A percentile compares a stretch with the other conserved stretches of the same genome.
These are phyloP conservation scores for Conistra vaccinii DNA, from an alignment of 2,888 invertebrate species.

Conservation along the genomic window DNA sequence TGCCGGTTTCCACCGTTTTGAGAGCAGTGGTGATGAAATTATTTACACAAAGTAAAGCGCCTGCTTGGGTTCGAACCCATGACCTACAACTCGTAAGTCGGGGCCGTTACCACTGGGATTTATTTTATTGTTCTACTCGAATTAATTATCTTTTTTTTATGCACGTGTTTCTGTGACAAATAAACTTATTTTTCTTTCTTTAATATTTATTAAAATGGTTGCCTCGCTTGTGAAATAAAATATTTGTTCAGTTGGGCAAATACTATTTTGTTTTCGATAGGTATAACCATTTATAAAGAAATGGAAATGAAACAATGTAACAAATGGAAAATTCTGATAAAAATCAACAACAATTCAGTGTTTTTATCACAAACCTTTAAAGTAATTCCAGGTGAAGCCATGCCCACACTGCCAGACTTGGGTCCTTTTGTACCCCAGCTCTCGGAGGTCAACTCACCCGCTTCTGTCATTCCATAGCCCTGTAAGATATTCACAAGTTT, in stretches of 20 bases:
- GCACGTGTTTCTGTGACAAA: too few relatives aligned
- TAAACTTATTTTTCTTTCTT: too few relatives aligned
- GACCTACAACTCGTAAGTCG: too few relatives aligned
- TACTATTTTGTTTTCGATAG: not conserved
- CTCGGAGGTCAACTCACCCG: constrained; percentile 81
- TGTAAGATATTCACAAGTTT: constrained; percentile 76
- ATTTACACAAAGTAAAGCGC: too few relatives aligned
- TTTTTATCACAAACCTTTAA: constrained; percentile 73
- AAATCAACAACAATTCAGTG: not conserved
- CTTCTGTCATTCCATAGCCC: constrained; percentile 85
- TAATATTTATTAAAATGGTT: too few relatives aligned
- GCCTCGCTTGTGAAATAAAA: not conserved
- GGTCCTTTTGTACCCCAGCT: constrained; percentile 79
- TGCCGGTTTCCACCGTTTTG: too few relatives aligned
- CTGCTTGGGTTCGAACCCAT: too few relatives aligned
- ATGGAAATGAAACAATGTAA: not conserved
- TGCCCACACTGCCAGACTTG: constrained; percentile 83
- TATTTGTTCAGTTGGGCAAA: not conserved
- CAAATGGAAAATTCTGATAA: not conserved
- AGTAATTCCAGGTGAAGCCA: constrained; percentile 79
- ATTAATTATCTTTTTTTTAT: too few relatives aligned
- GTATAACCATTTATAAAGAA: not conserved
- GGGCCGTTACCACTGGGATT: too few relatives aligned
- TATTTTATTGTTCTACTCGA: too few relatives aligned
- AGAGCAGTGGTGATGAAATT: too few relatives aligned